These are phyloP conservation scores for Muntiacus reevesi DNA, from an alignment of 2,113 vertebrate species.

Conservation along the genomic window DNA sequence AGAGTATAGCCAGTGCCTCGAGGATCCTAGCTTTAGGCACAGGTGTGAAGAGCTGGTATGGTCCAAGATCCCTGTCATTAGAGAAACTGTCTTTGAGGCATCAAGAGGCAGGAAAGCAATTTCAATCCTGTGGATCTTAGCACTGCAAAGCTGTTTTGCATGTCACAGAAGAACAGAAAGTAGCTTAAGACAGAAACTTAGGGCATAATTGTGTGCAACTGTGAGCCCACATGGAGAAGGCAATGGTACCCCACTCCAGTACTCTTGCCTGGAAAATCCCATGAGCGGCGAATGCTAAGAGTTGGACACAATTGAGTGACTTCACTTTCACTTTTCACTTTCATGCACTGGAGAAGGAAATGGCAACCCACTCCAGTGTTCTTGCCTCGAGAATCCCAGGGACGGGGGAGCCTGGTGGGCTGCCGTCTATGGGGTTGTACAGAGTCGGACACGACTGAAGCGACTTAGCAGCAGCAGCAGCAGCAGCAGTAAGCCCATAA, in stretches of 20 bases:
- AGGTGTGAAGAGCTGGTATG: not conserved
- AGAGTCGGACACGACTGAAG: too few relatives aligned
- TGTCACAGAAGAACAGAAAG: not conserved
- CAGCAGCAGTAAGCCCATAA: not conserved
- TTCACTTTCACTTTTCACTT: too few relatives aligned
- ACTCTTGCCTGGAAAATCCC: too few relatives aligned
- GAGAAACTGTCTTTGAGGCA: not conserved
- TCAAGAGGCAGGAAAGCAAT: not conserved
- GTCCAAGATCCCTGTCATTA: not conserved
- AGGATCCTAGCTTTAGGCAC: not conserved
- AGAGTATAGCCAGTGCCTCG: not conserved
- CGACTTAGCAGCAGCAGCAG: too few relatives aligned
- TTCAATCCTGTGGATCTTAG: not conserved
- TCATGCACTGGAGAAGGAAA: too few relatives aligned
- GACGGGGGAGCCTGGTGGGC: too few relatives aligned
- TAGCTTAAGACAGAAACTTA: not conserved
- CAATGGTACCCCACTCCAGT: too few relatives aligned
- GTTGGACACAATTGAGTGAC: too few relatives aligned
- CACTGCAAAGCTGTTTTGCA: not conserved
- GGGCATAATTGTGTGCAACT: not conserved
- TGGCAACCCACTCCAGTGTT: too few relatives aligned
- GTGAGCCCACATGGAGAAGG: not conserved
- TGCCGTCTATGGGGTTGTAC: too few relatives aligned
- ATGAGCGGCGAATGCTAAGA: too few relatives aligned
- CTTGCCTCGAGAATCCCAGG: too few relatives aligned